Evolutionary conservation across 1,140 invertebrate species (phyloP).

Genomic region (Drosophila pachea): DNA sequence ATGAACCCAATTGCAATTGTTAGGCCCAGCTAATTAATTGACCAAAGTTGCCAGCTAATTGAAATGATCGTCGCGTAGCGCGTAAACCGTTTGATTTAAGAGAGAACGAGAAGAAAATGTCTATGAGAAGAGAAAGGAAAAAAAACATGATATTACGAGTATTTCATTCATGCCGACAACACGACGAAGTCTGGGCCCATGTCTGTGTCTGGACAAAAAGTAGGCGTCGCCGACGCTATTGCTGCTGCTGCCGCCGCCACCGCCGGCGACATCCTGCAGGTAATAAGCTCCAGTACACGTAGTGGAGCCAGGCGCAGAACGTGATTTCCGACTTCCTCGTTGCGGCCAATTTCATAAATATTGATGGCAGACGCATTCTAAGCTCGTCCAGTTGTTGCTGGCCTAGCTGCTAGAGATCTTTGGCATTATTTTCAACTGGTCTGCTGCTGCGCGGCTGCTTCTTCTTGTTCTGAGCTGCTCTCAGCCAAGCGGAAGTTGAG

Average conservation of each 20-base stretch:
- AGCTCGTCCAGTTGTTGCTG: constrained; percentile 13
- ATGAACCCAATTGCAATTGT: not conserved
- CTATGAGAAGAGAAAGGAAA: constrained; percentile 22
- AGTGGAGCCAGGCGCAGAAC: constrained; percentile 41
- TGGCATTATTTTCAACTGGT: constrained; percentile 4
- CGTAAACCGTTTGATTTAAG: constrained; percentile 64
- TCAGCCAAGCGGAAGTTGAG: constrained; percentile 59
- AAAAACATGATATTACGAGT: constrained; percentile 55
- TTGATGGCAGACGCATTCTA: constrained; percentile 47
- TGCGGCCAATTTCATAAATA: constrained; percentile 70
- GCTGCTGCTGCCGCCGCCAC: constrained; percentile 43
- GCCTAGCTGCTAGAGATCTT: constrained; percentile 15
- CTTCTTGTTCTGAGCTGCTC: constrained; percentile 14
- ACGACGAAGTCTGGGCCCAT: constrained; percentile 45
- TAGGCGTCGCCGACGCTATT: constrained; percentile 70
- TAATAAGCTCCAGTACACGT: constrained; percentile 63
- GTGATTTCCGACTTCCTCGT: constrained; percentile 76
- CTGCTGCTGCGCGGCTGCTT: not conserved
- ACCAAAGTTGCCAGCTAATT: constrained; percentile 53
- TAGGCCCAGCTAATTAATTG: constrained; percentile 43
- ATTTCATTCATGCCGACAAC: constrained; percentile 60
- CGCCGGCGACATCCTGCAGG: constrained; percentile 66
- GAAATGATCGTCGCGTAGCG: constrained; percentile 64
- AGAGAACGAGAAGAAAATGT: constrained; percentile 11
- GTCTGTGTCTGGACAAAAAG: constrained; percentile 57